Conservation (phyloP, 2,888 invertebrate species). For the Melipona beecheii region DNA sequence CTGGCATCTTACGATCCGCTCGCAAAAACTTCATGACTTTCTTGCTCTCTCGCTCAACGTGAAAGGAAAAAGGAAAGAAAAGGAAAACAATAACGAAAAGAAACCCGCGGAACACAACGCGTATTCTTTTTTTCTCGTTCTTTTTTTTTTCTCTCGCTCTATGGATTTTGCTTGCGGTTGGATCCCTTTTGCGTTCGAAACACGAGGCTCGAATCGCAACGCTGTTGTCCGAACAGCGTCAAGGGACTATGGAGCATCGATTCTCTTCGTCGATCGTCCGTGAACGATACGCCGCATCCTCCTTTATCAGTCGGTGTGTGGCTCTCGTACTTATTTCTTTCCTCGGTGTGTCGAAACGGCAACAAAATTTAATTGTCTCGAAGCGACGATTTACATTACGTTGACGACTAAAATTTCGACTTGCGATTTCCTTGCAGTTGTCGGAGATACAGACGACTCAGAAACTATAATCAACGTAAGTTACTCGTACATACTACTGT, state of each 20-base stretch:
- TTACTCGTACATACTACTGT: no score
- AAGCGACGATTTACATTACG: no score
- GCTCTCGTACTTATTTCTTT: background rate
- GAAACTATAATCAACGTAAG: no score
- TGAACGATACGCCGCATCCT: constrained; percentile 1
- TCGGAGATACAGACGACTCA: no score
- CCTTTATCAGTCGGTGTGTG: background rate
- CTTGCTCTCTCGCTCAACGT: constrained; percentile 24
- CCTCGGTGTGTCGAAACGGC: background rate
- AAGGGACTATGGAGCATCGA: constrained; percentile 9
- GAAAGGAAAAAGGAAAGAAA: constrained; percentile 8
- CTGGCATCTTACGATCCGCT: constrained; percentile 28
- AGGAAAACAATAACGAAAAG: constrained; percentile 3
- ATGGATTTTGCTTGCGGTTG: constrained; percentile 18
- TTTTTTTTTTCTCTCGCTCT: background rate
- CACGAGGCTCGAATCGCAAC: constrained; percentile 20
- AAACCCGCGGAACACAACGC: constrained; percentile 13
- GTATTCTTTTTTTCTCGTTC: background rate
- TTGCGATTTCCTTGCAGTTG: no score
- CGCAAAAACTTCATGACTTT: constrained; percentile 45
- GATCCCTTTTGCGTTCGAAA: constrained; percentile 3
- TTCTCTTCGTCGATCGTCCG: constrained; percentile 21
- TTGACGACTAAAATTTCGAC: no score
- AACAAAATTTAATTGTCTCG: background rate
- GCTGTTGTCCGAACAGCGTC: background rate